phyloP scores from a whole-genome alignment of 2,888 invertebrate species.

The Cephalotes varians region DNA sequence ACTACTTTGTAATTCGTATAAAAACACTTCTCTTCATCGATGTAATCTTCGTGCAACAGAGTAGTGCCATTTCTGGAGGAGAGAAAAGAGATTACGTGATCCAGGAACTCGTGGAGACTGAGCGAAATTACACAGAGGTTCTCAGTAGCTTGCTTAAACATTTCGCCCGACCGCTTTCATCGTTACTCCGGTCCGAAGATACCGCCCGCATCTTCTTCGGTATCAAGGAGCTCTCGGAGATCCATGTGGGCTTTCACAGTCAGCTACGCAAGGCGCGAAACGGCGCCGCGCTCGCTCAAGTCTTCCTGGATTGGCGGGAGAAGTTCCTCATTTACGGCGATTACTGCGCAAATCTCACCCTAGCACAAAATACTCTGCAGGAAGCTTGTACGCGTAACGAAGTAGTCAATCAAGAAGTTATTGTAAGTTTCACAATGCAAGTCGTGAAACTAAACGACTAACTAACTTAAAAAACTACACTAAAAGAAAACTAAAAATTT shows the following conservation, averaged over 20 bases:
- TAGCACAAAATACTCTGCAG: conserved; percentile 95
- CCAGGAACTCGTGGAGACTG: conserved; percentile 97
- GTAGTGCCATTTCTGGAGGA: conserved; percentile 80
- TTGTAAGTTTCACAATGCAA: conserved; percentile 86
- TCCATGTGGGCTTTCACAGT: conserved; percentile 93
- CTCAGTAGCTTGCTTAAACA: conserved; percentile 93
- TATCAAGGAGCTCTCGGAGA: conserved; percentile 94
- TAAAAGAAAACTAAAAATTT: not conserved
- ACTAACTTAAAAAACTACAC: too few species aligned
- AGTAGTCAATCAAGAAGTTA: conserved; percentile 89
- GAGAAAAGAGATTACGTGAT: conserved; percentile 98
- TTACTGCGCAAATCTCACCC: conserved; percentile 97
- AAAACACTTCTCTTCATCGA: not conserved
- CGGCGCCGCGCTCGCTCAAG: conserved; percentile 88
- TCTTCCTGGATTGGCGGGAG: conserved; percentile 96
- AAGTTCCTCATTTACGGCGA: conserved; percentile 97
- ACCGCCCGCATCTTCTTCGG: conserved; percentile 94
- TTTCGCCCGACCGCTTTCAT: conserved; percentile 92
- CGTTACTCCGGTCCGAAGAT: conserved; percentile 91
- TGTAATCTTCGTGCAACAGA: conserved; percentile 66
- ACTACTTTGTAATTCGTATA: not conserved
- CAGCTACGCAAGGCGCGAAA: conserved; percentile 92
- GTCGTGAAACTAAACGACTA: not conserved
- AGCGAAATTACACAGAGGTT: conserved; percentile 98
- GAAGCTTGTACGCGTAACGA: conserved; percentile 90